These are phyloP conservation scores for Heteromurus nitidus DNA, from an alignment of 2,888 invertebrate genomes.

Conservation along the genomic window DNA sequence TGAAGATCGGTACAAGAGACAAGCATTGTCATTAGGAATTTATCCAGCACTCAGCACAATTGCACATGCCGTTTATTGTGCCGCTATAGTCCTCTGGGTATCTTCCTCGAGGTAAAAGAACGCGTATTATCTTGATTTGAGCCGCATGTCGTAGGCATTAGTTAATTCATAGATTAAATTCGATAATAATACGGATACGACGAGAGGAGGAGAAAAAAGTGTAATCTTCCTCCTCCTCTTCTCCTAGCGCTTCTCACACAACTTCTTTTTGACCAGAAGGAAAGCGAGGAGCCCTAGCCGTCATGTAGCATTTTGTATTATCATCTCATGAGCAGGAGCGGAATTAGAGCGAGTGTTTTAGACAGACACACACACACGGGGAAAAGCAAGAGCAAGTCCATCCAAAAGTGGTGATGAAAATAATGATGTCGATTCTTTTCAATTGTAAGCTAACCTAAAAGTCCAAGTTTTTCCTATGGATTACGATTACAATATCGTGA, in stretches of 20 bases:
- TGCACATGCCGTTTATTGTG: no score
- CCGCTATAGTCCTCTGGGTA: no score
- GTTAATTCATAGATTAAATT: conserved; percentile 8
- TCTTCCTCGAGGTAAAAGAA: no score
- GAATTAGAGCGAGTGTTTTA: neutral
- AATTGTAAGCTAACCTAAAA: conserved; percentile 33
- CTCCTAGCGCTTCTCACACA: conserved; percentile 6
- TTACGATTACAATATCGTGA: no score
- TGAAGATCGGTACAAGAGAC: no score
- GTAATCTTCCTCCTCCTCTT: conserved; percentile 7
- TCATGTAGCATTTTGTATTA: conserved; percentile 6
- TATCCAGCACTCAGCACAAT: no score
- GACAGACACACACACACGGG: no score
- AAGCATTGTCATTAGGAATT: no score
- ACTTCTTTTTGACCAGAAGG: conserved; percentile 33
- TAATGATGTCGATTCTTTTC: conserved; percentile 37
- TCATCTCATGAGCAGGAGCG: conserved; percentile 10
- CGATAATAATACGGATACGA: conserved; percentile 7
- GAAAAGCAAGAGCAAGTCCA: neutral
- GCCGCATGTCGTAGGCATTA: neutral
- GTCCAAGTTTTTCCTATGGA: conserved; percentile 31
- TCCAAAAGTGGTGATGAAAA: conserved; percentile 5
- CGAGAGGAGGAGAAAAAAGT: neutral
- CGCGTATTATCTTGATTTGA: conserved; percentile 5
- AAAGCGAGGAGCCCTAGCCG: conserved; percentile 40